phyloP scores from a whole-genome alignment of 1,140 invertebrate species.

The Brachionus asplanchnoidis region DNA sequence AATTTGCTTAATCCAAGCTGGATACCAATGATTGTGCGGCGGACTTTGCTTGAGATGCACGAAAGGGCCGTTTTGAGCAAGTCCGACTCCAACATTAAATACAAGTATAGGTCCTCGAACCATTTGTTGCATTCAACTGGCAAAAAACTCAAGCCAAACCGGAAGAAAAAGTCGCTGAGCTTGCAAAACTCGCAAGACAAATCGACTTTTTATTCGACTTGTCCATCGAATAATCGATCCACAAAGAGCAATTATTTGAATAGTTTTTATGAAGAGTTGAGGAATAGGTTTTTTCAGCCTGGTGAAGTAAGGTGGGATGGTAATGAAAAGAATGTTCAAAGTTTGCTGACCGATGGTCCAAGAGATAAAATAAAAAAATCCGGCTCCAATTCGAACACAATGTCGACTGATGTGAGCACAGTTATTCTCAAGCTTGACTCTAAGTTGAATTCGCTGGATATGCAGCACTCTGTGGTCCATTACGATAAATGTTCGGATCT shows the following conservation, averaged over 20 bases:
- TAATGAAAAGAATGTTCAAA: neutral
- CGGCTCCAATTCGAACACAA: constrained; percentile 4
- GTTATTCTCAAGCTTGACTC: neutral
- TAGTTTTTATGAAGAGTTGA: constrained; percentile 40
- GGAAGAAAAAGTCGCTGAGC: constrained; percentile 28
- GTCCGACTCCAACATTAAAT: constrained; percentile 32
- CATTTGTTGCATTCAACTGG: constrained; percentile 9
- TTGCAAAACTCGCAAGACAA: constrained; percentile 41
- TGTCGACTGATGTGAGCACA: constrained; percentile 2
- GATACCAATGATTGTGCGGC: constrained; percentile 1
- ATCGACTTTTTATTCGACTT: neutral
- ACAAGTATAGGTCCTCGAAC: constrained; percentile 21
- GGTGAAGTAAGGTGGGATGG: neutral
- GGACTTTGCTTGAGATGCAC: constrained; percentile 35
- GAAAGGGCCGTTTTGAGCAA: constrained; percentile 28
- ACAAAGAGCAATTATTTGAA: constrained; percentile 27
- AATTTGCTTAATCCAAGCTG: constrained; percentile 34
- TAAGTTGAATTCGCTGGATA: constrained; percentile 11
- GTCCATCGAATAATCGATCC: neutral
- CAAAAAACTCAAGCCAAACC: neutral
- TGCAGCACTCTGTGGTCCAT: neutral
- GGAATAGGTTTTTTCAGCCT: neutral
- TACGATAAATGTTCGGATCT: neutral
- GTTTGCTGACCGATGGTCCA: neutral
- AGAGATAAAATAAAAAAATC: neutral